Evolutionary conservation across 1,140 invertebrate species (phyloP).

Genomic region (Tetramorium alpestre): DNA sequence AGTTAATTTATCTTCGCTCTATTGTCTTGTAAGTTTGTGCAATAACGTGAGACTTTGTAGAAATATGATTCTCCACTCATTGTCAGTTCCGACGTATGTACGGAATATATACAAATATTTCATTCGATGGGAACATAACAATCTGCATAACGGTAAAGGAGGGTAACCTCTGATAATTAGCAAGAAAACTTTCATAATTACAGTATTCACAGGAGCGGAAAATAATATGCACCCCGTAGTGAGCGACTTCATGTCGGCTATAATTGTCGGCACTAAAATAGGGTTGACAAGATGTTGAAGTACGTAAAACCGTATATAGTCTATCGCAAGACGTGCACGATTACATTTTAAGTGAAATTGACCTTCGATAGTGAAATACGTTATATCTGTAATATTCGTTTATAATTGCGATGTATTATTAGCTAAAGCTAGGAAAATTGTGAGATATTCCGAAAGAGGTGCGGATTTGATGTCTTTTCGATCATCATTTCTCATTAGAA

Average conservation of each 20-base stretch:
- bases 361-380: background rate
- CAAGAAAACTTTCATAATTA: background rate
- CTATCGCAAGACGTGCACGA: background rate
- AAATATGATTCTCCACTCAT: background rate
- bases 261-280: background rate
- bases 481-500: too few relatives aligned
- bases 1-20: too few relatives aligned
- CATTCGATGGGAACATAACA: background rate
- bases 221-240: background rate
- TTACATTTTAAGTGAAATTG: background rate
- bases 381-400: background rate
- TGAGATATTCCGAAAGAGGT: too few relatives aligned
- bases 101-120: background rate
- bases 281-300: background rate
- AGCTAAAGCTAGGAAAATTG: background rate
- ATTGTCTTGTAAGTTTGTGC: background rate
- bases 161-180: background rate
- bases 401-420: background rate
- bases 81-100: background rate
- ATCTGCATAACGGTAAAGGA: background rate
- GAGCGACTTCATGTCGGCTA: background rate
- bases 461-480: too few relatives aligned
- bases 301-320: background rate
- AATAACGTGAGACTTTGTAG: background rate
- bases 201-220: background rate